Base-by-base conservation (phyloP, 2,888 invertebrate species). In the Leucophenga maculata region DNA sequence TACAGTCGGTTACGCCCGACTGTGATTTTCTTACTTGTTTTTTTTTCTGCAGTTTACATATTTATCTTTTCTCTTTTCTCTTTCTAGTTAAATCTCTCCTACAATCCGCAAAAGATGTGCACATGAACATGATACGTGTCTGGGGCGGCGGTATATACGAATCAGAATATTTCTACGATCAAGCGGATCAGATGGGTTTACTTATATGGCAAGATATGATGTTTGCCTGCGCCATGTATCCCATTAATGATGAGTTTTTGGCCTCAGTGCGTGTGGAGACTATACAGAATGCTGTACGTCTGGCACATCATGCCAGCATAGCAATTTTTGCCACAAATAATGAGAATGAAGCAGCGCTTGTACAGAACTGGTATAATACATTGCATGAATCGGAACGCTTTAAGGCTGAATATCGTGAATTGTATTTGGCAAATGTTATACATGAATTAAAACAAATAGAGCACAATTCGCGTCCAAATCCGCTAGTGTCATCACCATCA, bases 61-160 rank as follows among this genome's bases (percentile, higher is more conserved):
- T 20, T 2, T 6, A 16, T 18, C 20, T 54, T 20, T 26, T 50
- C 18, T 16, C 26, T 1, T 75, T n/a, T 20, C 48, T 50, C 18
- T 16, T 46, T 1, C 76, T n/a, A 89, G 91, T 95, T 67, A 88
- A 91, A 44, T 88, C 91, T 73, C 89, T 97, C 1, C 86, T 98
- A 48, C 84, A 88, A 67, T 92, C 95, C 0, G 94, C 94, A 0
- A 92, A 91, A 75, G 92, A 93, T 9, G 93, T 93, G 0, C 92
- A 98, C 85, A 97, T 97, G 95, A 95, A 96, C 82, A 95, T 96
- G 93, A 89, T 99, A 14, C 91, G 99, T n/a, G 95, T 99, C 1
- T 99, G 99, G 99, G 99, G 99, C 31, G 99, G 99, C n/a, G 99
- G 98, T 0, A 90, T 96, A 0, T 99, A 98, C 83, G 98, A 98